Evolutionary conservation across 1,140 invertebrate species (phyloP), one percentile per base, ranked within the genome.

Genomic region (Drosophila serrata): DNA sequence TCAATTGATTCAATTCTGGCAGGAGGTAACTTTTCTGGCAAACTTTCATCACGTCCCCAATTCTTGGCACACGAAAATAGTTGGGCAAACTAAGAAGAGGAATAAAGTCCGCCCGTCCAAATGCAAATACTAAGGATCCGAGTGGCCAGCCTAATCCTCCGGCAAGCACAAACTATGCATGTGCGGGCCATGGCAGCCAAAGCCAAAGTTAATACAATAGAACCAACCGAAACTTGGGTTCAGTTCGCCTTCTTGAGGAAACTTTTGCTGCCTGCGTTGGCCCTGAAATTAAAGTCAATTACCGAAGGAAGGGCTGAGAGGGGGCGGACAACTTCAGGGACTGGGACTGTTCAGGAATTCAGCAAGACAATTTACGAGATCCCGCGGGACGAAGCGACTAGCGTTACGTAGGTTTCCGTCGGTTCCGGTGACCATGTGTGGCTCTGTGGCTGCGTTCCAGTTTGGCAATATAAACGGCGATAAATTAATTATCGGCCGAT

Each of bases 401-500:
- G 13, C 33, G 51, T 24, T 55, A 53, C 46, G 46, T 62, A 43
- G 57, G 31, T 33, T 60, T 31, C 22, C 35, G 51, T 0, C 48
- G 6, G n/a, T 40, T 74, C 72, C 72, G 61, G 60, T 49, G 24
- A 46, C 35, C 73, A 65, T 56, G 48, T 76, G 40, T 42, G 27
- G 43, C 33, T 60, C 37, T 69, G 35, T 39, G n/a, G n/a, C 27
- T 49, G 48, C 27, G 48, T 17, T 31, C n/a, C 27, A 49, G 35
- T 64, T 49, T 51, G 62, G 56, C 57, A 78, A 58, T 78, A 79
- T 76, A 73, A 82, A 69, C 59, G 56, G 12, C 84, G 61, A 84
- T 87, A 87, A 87, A 87, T 87, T 80, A 90, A 87, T 87, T 87
- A 90, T 84, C 75, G 76, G 61, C 65, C 81, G 72, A 87, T 87